Percentiles rank a stretch among this genome's conserved stretches.
Evolutionary conservation across 2,888 invertebrate genomes (phyloP).

Genomic region (Spilarctia lutea): DNA sequence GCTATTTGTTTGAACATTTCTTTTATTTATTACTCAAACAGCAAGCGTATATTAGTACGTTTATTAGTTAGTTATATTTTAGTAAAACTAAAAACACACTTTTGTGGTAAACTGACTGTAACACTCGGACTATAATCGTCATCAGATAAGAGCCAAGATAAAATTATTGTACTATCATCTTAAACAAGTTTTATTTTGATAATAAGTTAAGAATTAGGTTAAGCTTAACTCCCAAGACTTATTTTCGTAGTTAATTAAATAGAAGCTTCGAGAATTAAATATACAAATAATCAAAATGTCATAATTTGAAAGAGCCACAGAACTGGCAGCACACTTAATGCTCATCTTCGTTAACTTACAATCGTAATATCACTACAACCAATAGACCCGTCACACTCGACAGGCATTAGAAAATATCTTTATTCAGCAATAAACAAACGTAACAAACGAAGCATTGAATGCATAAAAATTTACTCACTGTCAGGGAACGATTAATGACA

Average conservation of each 20-base stretch:
- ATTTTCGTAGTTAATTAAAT: neutral
- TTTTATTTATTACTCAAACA: slow-evolving; percentile 43
- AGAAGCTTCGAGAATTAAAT: slow-evolving; percentile 25
- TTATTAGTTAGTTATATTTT: neutral
- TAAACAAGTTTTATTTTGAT: neutral
- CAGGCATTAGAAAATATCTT: slow-evolving; percentile 49
- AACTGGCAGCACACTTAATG: slow-evolving; percentile 31
- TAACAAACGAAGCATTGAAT: slow-evolving; percentile 44
- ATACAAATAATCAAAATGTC: slow-evolving; percentile 14
- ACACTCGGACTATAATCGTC: neutral
- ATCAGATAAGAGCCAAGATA: neutral
- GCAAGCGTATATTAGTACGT: neutral
- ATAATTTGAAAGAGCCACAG: slow-evolving; percentile 22
- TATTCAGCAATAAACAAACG: slow-evolving; percentile 45
- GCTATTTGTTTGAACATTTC: slow-evolving; percentile 57
- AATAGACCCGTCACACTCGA: slow-evolving; percentile 46
- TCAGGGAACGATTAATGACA: slow-evolving; percentile 60
- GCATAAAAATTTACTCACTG: slow-evolving; percentile 55
- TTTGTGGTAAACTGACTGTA: neutral
- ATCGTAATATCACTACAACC: slow-evolving; percentile 27
- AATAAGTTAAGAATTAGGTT: neutral
- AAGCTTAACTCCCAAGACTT: neutral
- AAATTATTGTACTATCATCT: neutral
- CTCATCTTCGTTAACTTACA: slow-evolving; percentile 44
- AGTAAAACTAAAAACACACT: neutral